Evolutionary conservation across 2,113 vertebrate species (phyloP), one percentile per base, ranked within the genome.

Genomic region (Triplophysa siluroides): DNA sequence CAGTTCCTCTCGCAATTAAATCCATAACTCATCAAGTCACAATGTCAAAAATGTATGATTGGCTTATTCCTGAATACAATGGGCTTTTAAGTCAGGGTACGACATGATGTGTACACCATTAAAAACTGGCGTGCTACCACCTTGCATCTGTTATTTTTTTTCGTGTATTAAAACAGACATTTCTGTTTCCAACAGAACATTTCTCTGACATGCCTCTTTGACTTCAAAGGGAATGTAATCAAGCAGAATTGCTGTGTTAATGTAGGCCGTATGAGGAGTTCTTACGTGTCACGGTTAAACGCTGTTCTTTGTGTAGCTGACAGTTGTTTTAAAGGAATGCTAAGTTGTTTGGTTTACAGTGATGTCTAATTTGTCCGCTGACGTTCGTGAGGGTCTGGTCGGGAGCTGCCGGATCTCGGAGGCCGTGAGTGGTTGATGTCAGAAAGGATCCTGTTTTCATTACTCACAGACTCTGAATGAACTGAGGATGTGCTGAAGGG

Each of bases 361-460:
- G 73, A 43, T 81, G 69, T 80, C 41, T 47, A 56, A 23, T 81
- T 81, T 70, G 63, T 74, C 29, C 14, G 60, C 13, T 47, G 73
- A 62, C 54, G 80, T 69, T 54, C 3, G 6, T 54, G 23, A 58
- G 43, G 52, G 18, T 47, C 5, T 80, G 56, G 73, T 78, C 78
- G 23, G 72, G 67, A 63, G 73, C 50, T 82, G 72, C 78, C 76
- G 74, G 56, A 68, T 87, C 82, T 63, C 24, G 64, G 18, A 38
- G 58, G 29, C 24, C 45, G 26, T 50, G 82, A 70, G 50, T 62
- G 64, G 24, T 33, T 68, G 88, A 90, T 93, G 92, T 91, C 92
- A 93, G 87, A 88, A 91, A 87, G 86, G 87, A 93, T 93, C 90
- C 89, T 85, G 89, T 92, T 90, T 91, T 93, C 91, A 92, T 93